A percentile compares a stretch with the other conserved stretches of the same genome.
Conservation (phyloP, 2,888 invertebrate species). For the Plagiodera versicolora region DNA sequence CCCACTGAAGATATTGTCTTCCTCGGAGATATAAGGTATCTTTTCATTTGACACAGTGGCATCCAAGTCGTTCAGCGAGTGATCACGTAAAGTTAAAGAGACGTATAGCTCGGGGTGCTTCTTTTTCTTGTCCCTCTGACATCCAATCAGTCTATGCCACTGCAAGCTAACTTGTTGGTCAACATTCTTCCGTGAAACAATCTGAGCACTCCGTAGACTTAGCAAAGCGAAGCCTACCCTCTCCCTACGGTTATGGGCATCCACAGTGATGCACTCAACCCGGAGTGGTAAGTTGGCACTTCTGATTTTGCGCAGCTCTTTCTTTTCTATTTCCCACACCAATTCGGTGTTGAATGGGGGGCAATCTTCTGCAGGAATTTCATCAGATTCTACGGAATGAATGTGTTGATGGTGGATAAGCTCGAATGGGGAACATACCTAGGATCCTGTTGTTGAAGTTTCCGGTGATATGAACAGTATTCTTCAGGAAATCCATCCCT, state of each 20-base stretch:
- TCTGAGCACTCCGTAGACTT: slow-evolving; percentile 70
- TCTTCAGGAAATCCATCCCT: slow-evolving; percentile 49
- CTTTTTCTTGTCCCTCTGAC: slow-evolving; percentile 42
- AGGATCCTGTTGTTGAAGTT: slow-evolving; percentile 50
- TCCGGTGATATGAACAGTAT: slow-evolving; percentile 46
- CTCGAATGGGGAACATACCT: no score
- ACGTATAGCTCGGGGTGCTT: slow-evolving; percentile 65
- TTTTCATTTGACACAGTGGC: slow-evolving; percentile 29
- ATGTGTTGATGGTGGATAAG: neutral
- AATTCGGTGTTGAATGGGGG: slow-evolving; percentile 73
- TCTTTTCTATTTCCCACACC: slow-evolving; percentile 78
- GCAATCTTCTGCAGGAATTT: slow-evolving; percentile 60
- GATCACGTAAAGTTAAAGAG: slow-evolving; percentile 63
- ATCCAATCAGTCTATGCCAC: slow-evolving; percentile 67
- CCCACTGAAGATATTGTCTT: slow-evolving; percentile 27
- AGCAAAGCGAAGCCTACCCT: slow-evolving; percentile 71
- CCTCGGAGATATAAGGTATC: slow-evolving; percentile 39
- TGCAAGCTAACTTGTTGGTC: slow-evolving; percentile 57
- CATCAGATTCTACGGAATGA: slow-evolving; percentile 64
- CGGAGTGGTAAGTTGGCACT: slow-evolving; percentile 74
- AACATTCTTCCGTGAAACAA: slow-evolving; percentile 59
- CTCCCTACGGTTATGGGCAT: slow-evolving; percentile 61
- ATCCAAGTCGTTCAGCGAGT: slow-evolving; percentile 50
- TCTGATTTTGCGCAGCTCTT: slow-evolving; percentile 70
- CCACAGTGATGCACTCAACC: slow-evolving; percentile 66